Evolutionary conservation across 2,113 vertebrate species (phyloP).

Genomic region (Chroicocephalus ridibundus): DNA sequence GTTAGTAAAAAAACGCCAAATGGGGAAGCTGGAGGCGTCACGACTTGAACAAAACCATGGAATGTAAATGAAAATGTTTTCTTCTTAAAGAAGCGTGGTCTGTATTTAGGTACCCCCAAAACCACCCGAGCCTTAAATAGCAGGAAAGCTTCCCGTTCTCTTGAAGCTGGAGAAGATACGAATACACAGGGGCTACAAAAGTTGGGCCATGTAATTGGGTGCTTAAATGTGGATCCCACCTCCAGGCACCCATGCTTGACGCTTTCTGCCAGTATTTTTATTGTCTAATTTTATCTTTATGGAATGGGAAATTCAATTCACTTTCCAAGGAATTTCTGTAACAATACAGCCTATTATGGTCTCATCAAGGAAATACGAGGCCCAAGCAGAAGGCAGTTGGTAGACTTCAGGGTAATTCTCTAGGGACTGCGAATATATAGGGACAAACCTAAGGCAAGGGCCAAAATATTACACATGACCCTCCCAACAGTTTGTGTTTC

Average conservation of each 20-base stretch:
- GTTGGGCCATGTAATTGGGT: not conserved
- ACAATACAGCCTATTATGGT: not conserved
- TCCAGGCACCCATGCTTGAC: not conserved
- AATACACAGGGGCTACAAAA: not conserved
- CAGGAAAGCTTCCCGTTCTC: not conserved
- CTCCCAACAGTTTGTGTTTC: not conserved
- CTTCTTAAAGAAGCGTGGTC: not conserved
- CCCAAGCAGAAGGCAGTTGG: not conserved
- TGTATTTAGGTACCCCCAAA: not conserved
- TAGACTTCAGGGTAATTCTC: not conserved
- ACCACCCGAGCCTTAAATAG: not conserved
- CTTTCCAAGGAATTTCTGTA: not conserved
- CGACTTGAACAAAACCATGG: not conserved
- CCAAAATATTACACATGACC: not conserved
- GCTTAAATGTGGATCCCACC: not conserved
- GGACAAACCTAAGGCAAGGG: not conserved
- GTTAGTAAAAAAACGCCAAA: constrained; percentile 58
- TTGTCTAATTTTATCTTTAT: not conserved
- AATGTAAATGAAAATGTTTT: not conserved
- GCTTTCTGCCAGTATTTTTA: not conserved
- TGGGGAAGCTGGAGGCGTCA: constrained; percentile 16
- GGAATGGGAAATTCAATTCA: not conserved
- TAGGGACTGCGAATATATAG: not conserved
- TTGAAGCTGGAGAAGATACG: not conserved
- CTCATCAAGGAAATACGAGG: not conserved